These are phyloP conservation scores for Drosophila arawakana DNA, from an alignment of 1,140 invertebrate genomes.

Conservation along the genomic window DNA sequence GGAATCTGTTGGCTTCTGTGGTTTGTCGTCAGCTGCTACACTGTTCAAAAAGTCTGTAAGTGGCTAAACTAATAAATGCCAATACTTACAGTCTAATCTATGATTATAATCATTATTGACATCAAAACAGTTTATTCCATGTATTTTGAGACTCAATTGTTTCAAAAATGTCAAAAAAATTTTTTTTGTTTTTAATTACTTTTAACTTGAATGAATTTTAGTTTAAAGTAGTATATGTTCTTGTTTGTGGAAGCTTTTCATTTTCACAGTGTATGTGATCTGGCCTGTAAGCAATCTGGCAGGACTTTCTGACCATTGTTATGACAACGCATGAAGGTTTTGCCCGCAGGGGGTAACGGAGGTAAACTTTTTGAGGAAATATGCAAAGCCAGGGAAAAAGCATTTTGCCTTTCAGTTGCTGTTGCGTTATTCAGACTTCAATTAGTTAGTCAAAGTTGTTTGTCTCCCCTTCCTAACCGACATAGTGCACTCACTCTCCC, in stretches of 20 bases:
- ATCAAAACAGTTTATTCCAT: too few species aligned
- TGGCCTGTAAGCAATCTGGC: slow-evolving; percentile 20
- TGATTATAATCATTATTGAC: too few species aligned
- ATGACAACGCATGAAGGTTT: slow-evolving; percentile 18
- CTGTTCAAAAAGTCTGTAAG: too few species aligned
- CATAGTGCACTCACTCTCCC: neutral
- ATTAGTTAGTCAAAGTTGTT: slow-evolving; percentile 34
- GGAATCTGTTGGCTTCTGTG: slow-evolving; percentile 8
- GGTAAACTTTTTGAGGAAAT: slow-evolving; percentile 22
- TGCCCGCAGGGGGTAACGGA: neutral
- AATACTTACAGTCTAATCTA: too few species aligned
- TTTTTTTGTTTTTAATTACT: too few species aligned
- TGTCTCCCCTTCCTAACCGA: neutral
- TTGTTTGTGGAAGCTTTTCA: too few species aligned
- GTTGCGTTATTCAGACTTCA: slow-evolving; percentile 30
- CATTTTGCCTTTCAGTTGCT: slow-evolving; percentile 22
- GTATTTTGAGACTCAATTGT: too few species aligned
- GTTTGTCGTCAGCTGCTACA: slow-evolving; percentile 9
- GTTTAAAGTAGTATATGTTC: too few species aligned
- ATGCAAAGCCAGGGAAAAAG: slow-evolving; percentile 28
- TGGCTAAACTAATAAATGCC: too few species aligned
- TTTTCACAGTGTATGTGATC: neutral
- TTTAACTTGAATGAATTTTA: too few species aligned
- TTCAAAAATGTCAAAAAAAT: too few species aligned
- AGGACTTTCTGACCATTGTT: slow-evolving; percentile 25